These are phyloP conservation scores for Neodiprion fabricii DNA, from an alignment of 1,140 invertebrate genomes.

Conservation along the genomic window DNA sequence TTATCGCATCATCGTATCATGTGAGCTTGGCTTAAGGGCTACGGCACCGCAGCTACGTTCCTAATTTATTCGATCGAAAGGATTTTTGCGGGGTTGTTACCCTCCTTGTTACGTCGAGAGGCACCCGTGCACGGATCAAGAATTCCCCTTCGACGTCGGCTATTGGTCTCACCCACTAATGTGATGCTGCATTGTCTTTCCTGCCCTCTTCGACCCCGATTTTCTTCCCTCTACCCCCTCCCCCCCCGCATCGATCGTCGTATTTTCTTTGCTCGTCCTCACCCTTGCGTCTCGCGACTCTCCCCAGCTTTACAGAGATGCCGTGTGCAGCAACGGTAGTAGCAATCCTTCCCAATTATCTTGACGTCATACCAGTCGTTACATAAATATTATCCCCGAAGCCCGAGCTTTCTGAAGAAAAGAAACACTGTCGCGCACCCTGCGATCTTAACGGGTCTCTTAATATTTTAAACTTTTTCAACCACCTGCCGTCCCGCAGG, in stretches of 20 bases:
- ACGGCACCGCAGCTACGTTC: not conserved
- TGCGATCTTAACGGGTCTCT: not conserved
- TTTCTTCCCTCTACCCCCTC: not conserved
- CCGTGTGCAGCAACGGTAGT: not conserved
- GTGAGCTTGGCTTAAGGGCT: conserved; percentile 1
- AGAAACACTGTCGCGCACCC: not conserved
- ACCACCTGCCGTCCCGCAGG: not conserved
- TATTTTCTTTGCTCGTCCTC: not conserved
- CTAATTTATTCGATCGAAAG: not conserved
- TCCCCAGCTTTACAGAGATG: not conserved
- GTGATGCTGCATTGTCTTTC: conserved; percentile 4
- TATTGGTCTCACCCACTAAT: conserved; percentile 5
- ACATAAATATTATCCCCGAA: not conserved
- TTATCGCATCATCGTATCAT: not conserved
- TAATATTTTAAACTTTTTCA: not conserved
- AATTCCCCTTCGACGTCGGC: not conserved
- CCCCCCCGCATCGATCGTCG: not conserved
- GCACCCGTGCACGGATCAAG: not conserved
- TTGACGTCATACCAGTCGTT: conserved; percentile 4
- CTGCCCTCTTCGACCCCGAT: conserved; percentile 3
- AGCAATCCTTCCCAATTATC: not conserved
- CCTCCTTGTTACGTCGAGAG: conserved; percentile 6
- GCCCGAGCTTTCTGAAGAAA: not conserved
- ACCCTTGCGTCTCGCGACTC: not conserved
- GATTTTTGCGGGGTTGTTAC: conserved; percentile 1